phyloP scores from a whole-genome alignment of 2,113 vertebrate genomes.

The Pteronura brasiliensis region DNA sequence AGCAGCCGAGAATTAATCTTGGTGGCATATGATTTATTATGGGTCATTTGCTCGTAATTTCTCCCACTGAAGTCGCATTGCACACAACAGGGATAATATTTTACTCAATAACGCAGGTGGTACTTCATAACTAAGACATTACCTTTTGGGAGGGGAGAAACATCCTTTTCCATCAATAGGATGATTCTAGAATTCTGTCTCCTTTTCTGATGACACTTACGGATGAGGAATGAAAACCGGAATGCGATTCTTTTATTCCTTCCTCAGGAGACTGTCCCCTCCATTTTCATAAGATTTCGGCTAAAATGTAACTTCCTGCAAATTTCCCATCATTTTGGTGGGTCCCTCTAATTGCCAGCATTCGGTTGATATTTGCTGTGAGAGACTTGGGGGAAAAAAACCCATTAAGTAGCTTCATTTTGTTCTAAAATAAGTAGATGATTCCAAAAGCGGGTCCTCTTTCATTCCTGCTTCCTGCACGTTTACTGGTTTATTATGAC shows the following conservation, averaged over 20 bases:
- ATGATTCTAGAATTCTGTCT: slow-evolving; percentile 34
- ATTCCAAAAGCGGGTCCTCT: neutral
- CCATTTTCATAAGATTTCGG: neutral
- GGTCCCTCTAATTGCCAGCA: rapidly evolving
- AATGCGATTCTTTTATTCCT: neutral
- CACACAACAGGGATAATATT: slow-evolving; percentile 26
- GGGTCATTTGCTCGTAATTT: slow-evolving; percentile 59
- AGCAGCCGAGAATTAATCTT: slow-evolving; percentile 70
- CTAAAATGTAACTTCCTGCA: neutral
- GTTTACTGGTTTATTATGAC: neutral
- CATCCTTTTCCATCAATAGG: slow-evolving; percentile 1
- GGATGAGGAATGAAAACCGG: slow-evolving; percentile 54
- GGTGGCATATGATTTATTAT: slow-evolving; percentile 67
- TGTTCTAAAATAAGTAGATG: neutral
- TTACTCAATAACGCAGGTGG: slow-evolving; percentile 23
- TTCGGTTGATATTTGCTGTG: neutral
- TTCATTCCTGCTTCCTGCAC: neutral
- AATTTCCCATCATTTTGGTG: neutral
- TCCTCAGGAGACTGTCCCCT: neutral
- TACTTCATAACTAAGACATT: slow-evolving; percentile 56
- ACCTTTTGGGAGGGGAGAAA: neutral
- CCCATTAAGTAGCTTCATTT: neutral
- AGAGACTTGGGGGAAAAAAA: neutral
- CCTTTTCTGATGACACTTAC: slow-evolving; percentile 36
- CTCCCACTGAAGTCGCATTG: slow-evolving; percentile 53